Evolutionary conservation across 1,140 invertebrate species (phyloP), one percentile per base, ranked within the genome.

Genomic region (Zaprionus nigranus): DNA sequence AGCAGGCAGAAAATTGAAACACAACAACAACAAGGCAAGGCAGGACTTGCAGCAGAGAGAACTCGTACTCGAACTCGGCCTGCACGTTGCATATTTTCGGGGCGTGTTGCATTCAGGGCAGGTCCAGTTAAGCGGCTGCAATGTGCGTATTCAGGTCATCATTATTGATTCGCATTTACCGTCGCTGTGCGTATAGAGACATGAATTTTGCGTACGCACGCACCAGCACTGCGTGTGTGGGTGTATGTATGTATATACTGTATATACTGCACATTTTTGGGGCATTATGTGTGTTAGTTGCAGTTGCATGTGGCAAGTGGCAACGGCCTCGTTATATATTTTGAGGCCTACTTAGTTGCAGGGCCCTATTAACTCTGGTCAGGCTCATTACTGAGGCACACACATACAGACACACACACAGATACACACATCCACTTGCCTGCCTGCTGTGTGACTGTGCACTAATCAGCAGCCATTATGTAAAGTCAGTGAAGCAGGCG

Each of bases 151-250:
- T 90, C 85, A 90, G 85, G 85, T 90, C 85, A 90, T 90, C 86
- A 90, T 90, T 90, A 90, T 90, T 90, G 85, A 90, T 90, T 90
- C 82, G 85, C 75, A 79, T 66, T 79, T 72, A 75, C 75, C 83
- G 78, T 57, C 77, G 85, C 51, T 79, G 83, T 88, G 85, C 81
- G 85, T 90, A 88, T 81, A 88, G 85, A 88, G 85, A 88, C 85
- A 88, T 85, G 85, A 79, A 88, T 90, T 86, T 85, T 88, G 79
- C 85, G 85, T 88, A 88, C 86, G 84, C 84, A 90, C 82, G 62
- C 59, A 65, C 68, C 49, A 60, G 40, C 34, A 59, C 13, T 24
- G n/a, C 11, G 30, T 43, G 1, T 61, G 4, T 49, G 9, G 22
- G 13, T 40, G 36, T 40, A 43, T 17, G 59, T 43, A 13, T 66